phyloP scores from a whole-genome alignment of 2,888 invertebrate species.

The Trilocha varians region DNA sequence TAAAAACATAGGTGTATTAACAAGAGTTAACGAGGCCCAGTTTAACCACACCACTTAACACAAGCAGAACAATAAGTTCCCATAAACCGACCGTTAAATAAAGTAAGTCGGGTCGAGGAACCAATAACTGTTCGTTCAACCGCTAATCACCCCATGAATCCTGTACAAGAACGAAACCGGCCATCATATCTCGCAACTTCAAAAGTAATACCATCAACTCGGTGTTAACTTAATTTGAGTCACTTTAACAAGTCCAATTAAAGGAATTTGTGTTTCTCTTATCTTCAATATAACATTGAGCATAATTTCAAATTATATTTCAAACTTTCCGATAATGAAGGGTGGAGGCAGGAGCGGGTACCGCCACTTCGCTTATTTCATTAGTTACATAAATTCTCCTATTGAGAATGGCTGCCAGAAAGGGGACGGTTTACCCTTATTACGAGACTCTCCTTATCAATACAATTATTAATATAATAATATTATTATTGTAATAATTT shows the following conservation, averaged over 20 bases:
- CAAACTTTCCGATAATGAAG: conserved; percentile 75
- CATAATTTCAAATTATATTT: conserved; percentile 75
- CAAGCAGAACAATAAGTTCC: conserved; percentile 25
- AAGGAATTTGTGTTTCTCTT: conserved; percentile 75
- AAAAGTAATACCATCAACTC: conserved; percentile 73
- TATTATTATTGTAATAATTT: conserved; percentile 74
- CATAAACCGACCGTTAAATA: conserved; percentile 47
- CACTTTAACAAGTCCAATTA: conserved; percentile 75
- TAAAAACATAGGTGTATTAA: too few relatives aligned
- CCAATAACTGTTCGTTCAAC: conserved; percentile 56
- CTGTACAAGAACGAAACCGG: conserved; percentile 36
- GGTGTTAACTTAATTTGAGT: conserved; percentile 74
- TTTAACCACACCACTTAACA: conserved; percentile 23
- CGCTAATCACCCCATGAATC: conserved; percentile 56
- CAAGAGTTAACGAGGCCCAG: conserved; percentile 8
- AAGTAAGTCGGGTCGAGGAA: conserved; percentile 36
- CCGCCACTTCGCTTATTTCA: conserved; percentile 71
- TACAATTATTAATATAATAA: conserved; percentile 75
- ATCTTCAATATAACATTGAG: conserved; percentile 75
- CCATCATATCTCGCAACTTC: conserved; percentile 69
- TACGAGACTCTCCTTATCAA: conserved; percentile 74
- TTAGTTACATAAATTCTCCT: conserved; percentile 74
- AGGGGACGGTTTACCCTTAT: conserved; percentile 74
- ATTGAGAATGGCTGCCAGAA: conserved; percentile 72
- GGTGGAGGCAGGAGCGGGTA: conserved; percentile 52